Percentiles rank a stretch among this genome's conserved stretches.
These are phyloP conservation scores for Calidris pygmaea DNA, from an alignment of 2,113 vertebrate genomes.

Conservation along the genomic window DNA sequence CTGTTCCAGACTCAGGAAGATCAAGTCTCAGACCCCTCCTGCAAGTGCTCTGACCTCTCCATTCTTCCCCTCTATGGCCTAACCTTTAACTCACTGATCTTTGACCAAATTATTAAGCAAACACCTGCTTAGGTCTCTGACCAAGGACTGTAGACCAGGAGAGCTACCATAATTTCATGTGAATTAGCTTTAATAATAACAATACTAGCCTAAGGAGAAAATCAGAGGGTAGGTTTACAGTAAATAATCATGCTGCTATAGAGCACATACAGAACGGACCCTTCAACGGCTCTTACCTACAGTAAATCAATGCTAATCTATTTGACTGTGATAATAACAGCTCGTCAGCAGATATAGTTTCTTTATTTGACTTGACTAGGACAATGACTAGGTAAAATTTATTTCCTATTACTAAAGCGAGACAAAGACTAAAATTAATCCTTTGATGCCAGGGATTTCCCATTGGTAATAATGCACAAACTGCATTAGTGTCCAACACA, in stretches of 20 bases:
- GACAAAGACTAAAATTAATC: constrained; percentile 60
- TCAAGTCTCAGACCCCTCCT: constrained; percentile 93
- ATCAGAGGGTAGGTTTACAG: constrained; percentile 76
- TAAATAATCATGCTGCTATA: constrained; percentile 68
- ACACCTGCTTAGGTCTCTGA: constrained; percentile 94
- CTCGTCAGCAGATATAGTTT: constrained; percentile 56
- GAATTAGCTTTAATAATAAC: constrained; percentile 80
- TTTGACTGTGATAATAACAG: constrained; percentile 61
- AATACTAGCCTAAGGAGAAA: constrained; percentile 74
- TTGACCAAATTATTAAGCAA: constrained; percentile 98
- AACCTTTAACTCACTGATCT: constrained; percentile 98
- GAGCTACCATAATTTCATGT: constrained; percentile 84
- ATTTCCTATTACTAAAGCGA: constrained; percentile 54
- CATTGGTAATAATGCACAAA: constrained; percentile 21
- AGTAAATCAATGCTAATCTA: constrained; percentile 71
- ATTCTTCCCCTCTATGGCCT: constrained; percentile 84
- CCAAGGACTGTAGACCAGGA: constrained; percentile 75
- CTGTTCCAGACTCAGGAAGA: constrained; percentile 91
- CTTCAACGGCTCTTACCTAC: constrained; percentile 53
- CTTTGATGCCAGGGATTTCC: constrained; percentile 58
- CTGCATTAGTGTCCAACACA: constrained; percentile 35
- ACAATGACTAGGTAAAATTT: constrained; percentile 53
- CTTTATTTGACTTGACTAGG: constrained; percentile 58
- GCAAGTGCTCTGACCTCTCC: constrained; percentile 87
- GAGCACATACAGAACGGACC: constrained; percentile 9